Percentiles rank a stretch among this genome's conserved stretches.
phyloP scores from a whole-genome alignment of 2,888 invertebrate species.

The Drosophila crucigera region DNA sequence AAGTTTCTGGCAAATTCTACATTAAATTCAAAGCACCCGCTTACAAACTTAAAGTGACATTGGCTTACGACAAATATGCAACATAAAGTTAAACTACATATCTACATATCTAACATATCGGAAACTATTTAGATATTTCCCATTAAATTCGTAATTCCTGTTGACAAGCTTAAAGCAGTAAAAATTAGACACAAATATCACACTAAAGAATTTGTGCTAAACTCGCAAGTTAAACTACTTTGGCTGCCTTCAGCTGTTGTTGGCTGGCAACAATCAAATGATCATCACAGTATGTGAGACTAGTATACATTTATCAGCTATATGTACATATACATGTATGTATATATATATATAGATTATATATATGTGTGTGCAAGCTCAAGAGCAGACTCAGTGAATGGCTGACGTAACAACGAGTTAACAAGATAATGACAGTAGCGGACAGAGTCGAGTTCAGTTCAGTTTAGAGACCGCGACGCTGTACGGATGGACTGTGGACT shows the following conservation, averaged over 20 bases:
- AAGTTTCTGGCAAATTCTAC: background rate
- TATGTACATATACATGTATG: conserved; percentile 3
- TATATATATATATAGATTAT: background rate
- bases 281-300: conserved; percentile 52
- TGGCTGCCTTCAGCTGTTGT: conserved; percentile 26
- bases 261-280: conserved; percentile 45
- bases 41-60: too few relatives aligned
- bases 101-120: background rate
- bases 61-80: background rate
- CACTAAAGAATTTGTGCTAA: conserved; percentile 26
- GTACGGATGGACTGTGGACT: background rate
- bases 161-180: background rate
- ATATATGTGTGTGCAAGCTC: conserved; percentile 48
- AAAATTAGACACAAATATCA: background rate
- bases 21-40: background rate
- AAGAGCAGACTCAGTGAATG: conserved; percentile 70
- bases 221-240: conserved; percentile 21
- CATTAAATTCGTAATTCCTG: background rate
- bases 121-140: background rate
- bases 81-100: conserved; percentile 9
- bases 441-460: conserved; percentile 55
- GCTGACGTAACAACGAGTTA: conserved; percentile 81
- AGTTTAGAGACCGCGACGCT: conserved; percentile 17
- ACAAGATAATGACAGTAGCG: conserved; percentile 82
- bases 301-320: conserved; percentile 11